Percentiles rank a stretch among this genome's conserved stretches.
Conservation (phyloP, 2,113 vertebrate genomes). For the Pampusana beccarii region DNA sequence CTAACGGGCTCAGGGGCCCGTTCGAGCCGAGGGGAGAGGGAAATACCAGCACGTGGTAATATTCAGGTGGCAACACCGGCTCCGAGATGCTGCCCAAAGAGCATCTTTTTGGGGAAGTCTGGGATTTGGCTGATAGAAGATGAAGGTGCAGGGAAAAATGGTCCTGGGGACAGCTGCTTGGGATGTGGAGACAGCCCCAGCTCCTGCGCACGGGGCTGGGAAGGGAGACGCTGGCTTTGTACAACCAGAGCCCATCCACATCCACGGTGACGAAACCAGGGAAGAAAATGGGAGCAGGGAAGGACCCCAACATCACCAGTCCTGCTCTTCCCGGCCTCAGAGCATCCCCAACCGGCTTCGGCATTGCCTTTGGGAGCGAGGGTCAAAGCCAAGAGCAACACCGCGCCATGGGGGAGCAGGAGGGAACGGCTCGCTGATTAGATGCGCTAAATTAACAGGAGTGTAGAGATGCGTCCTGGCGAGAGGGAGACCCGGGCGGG, state of each 20-base stretch:
- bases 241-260: conserved; percentile 26
- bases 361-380: rapidly evolving
- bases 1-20: background rate
- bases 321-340: background rate
- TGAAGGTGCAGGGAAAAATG: rapidly evolving
- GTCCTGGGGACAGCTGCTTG: background rate
- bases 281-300: background rate
- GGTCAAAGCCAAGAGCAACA: background rate
- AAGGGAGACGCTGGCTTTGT: background rate
- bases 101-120: rapidly evolving
- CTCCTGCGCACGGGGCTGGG: rapidly evolving
- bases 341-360: background rate
- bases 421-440: background rate
- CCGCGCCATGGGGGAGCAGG: rapidly evolving
- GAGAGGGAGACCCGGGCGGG: background rate
- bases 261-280: rapidly evolving
- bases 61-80: background rate
- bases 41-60: background rate
- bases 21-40: background rate
- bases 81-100: background rate
- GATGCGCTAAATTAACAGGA: background rate
- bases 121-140: background rate
- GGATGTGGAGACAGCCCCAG: rapidly evolving
- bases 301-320: background rate
- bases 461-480: background rate